Conservation (phyloP, 2,888 invertebrate genomes). For the Cephus rjabovi region DNA sequence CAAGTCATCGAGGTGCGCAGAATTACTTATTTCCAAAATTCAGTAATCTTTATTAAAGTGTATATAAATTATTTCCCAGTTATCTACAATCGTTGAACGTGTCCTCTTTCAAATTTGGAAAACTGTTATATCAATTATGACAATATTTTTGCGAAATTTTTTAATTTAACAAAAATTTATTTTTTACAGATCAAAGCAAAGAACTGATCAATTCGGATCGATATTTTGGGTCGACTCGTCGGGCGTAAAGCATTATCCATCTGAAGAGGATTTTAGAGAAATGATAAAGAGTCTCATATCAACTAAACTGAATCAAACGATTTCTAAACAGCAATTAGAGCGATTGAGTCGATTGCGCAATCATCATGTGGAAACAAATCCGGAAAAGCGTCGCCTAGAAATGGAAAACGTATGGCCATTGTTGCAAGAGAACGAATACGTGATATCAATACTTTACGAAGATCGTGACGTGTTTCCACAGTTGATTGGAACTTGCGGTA, state of each 20-base stretch:
- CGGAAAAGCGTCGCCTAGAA: constrained; percentile 65
- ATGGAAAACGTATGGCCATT: constrained; percentile 75
- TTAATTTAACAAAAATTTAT: neutral
- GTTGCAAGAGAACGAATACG: constrained; percentile 76
- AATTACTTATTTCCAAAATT: neutral
- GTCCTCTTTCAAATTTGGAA: neutral
- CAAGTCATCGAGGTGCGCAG: constrained; percentile 67
- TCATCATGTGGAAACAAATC: constrained; percentile 65
- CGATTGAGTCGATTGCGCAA: constrained; percentile 68
- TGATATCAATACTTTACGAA: constrained; percentile 72
- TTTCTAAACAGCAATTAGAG: constrained; percentile 68
- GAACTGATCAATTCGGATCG: constrained; percentile 64
- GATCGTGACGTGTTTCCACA: constrained; percentile 75
- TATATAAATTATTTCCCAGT: neutral
- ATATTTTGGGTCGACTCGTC: constrained; percentile 66
- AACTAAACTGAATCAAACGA: constrained; percentile 70
- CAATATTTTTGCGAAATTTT: neutral
- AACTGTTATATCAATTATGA: neutral
- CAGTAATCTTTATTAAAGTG: neutral
- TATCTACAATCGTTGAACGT: neutral
- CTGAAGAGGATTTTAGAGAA: constrained; percentile 69
- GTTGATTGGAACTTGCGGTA: constrained; percentile 76
- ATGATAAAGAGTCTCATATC: constrained; percentile 69
- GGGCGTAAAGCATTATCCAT: constrained; percentile 68
- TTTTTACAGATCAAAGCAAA: constrained; percentile 49